phyloP scores from a whole-genome alignment of 1,140 invertebrate species.

The Littorina saxatilis region DNA sequence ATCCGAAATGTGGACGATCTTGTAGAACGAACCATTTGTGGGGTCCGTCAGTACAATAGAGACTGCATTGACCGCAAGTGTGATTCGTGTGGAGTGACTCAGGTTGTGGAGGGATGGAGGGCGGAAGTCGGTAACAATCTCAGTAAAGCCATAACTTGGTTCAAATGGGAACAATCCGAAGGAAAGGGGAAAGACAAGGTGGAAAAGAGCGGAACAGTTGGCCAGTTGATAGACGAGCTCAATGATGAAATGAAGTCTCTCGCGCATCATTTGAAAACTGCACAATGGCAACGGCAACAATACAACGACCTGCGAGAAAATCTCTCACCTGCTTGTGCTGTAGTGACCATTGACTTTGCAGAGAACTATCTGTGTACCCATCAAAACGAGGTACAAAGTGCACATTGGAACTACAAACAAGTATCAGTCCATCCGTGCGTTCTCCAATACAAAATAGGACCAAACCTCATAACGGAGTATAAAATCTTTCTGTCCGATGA shows the following conservation, averaged over 20 bases:
- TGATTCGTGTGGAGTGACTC: neutral
- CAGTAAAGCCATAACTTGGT: neutral
- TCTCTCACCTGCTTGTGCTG: neutral
- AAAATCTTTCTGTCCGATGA: no score
- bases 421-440: conserved; percentile 6
- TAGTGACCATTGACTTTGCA: neutral
- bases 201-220: neutral
- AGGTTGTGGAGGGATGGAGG: neutral
- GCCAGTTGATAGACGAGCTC: neutral
- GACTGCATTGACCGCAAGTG: neutral
- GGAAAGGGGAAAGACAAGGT: neutral
- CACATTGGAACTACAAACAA: conserved; percentile 8
- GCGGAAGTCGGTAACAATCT: neutral
- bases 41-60: neutral
- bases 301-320: neutral
- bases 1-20: neutral
- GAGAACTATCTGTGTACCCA: conserved; percentile 1
- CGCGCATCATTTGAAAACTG: neutral
- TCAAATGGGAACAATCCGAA: neutral
- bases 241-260: neutral
- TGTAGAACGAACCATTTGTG: neutral
- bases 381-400: neutral
- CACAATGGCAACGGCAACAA: conserved; percentile 3
- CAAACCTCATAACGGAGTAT: no score
- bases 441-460: neutral